A percentile compares a stretch with the other conserved stretches of the same genome.
phyloP scores from a whole-genome alignment of 2,888 invertebrate genomes.

The Megalurothrips usitatus region DNA sequence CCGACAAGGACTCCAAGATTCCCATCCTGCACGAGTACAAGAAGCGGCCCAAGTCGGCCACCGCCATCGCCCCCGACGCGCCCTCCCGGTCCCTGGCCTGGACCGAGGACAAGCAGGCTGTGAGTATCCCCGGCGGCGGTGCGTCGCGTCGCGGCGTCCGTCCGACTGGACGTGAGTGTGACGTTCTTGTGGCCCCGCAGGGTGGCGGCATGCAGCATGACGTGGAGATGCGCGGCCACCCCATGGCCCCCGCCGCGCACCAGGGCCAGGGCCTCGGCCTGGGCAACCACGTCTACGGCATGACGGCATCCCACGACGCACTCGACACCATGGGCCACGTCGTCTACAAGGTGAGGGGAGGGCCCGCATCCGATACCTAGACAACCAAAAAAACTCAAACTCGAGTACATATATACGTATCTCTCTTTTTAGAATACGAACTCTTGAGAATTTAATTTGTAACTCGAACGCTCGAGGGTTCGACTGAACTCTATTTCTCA shows the following conservation, averaged over 20 bases:
- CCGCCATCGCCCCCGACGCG: slow-evolving; percentile 68
- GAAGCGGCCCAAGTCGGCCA: slow-evolving; percentile 52
- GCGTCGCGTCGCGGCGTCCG: neutral
- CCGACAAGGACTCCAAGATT: slow-evolving; percentile 72
- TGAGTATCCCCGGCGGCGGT: slow-evolving; percentile 36
- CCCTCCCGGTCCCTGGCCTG: slow-evolving; percentile 70
- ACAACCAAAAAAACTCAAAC: neutral
- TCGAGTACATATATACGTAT: too few relatives aligned
- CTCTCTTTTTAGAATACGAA: too few relatives aligned
- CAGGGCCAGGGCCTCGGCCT: neutral
- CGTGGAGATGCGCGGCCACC: neutral
- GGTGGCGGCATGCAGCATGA: slow-evolving; percentile 17
- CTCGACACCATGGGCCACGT: slow-evolving; percentile 18
- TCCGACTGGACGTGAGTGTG: neutral
- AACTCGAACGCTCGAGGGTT: too few relatives aligned
- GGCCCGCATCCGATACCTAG: too few relatives aligned
- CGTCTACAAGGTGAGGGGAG: neutral
- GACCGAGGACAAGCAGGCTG: slow-evolving; percentile 50
- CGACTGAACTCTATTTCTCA: too few relatives aligned
- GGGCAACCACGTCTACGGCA: neutral
- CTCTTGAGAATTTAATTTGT: too few relatives aligned
- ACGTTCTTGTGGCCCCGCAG: neutral
- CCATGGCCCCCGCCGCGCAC: neutral
- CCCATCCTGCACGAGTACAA: slow-evolving; percentile 72
- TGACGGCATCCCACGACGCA: neutral